Base-by-base conservation (phyloP, 2,888 invertebrate species). In the Lypha dubia region DNA sequence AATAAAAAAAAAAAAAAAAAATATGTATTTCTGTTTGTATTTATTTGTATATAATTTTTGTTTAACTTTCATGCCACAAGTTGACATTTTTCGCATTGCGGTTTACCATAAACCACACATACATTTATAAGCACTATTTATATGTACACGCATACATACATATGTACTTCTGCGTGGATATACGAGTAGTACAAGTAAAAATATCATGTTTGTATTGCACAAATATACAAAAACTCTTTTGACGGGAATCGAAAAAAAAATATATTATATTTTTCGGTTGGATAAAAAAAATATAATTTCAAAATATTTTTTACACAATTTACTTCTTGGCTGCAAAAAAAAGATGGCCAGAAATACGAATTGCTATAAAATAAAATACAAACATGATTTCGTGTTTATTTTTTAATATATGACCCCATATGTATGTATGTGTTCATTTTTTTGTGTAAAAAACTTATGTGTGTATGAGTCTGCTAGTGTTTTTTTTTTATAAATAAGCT, bases 61-160 rank as follows among this genome's bases (percentile, higher is more conserved):
- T 83, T 79, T 58, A 79, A 76, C 83, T 85, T 79, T 83, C 70
- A 83, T 89, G 90, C 89, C 88, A 88, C 87, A 89, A 90, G 90
- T 90, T 91, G 91, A 91, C 91, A 91, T 90, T 90, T 91, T 91
- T 91, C 91, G 91, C 91, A 91, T 90, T 91, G 91, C 91, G 91
- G 91, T 90, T 90, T 90, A 90, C 90, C 90, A 91, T 91, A 90
- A 91, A 91, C 89, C 90, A 90, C 79, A 82, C 73, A 75, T 56
- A 73, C 80, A 77, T 81, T 56, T 75, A 49, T 46, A 70, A 70
- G 74, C 79, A 56, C 58, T 60, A 58, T 67, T 73, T 35, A 28
- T 28, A 28, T 5, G 5, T 28, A 28, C 28, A 28, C 5, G 5
- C 28, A 28, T 28, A 28, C 28, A 28, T 28, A 28, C 28, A 28